Percentiles rank a stretch among this genome's conserved stretches.
Conservation (phyloP, 2,888 invertebrate genomes). For the Philaethria dido region DNA sequence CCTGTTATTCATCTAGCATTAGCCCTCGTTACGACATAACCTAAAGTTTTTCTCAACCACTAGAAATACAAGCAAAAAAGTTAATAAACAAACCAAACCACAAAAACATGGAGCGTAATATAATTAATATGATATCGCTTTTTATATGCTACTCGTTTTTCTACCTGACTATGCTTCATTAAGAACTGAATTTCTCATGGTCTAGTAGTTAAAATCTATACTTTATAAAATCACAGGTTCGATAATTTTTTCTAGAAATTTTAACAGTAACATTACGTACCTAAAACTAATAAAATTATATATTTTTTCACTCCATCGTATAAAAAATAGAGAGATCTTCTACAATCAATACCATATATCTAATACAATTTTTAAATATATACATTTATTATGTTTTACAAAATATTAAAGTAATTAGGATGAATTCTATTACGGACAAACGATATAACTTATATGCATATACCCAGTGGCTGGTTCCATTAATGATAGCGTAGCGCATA, state of each 20-base stretch:
- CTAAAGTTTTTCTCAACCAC: constrained; percentile 23
- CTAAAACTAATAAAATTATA: too few relatives aligned
- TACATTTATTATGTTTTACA: too few relatives aligned
- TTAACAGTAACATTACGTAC: not conserved
- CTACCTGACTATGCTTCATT: constrained; percentile 25
- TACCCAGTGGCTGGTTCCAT: constrained; percentile 27
- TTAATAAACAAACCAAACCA: constrained; percentile 31
- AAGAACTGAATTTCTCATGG: not conserved
- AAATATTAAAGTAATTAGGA: constrained; percentile 1
- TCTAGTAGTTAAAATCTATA: not conserved
- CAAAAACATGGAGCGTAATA: constrained; percentile 29
- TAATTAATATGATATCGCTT: constrained; percentile 34
- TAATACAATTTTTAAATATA: too few relatives aligned
- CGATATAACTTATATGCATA: constrained; percentile 26
- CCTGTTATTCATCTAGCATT: constrained; percentile 17
- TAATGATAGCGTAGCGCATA: constrained; percentile 38
- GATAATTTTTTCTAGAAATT: not conserved
- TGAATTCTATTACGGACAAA: constrained; percentile 6
- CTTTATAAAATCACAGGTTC: not conserved
- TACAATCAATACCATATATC: too few relatives aligned
- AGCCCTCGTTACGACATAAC: constrained; percentile 28
- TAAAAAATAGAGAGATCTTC: too few relatives aligned
- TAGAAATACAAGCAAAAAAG: constrained; percentile 31
- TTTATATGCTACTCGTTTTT: constrained; percentile 24
- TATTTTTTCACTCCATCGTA: too few relatives aligned